Percentiles rank a stretch among this genome's conserved stretches.
Conservation (phyloP, 30 jellyfish, hydroid and myxozoan species). For the Nemopilema nomurai region DNA sequence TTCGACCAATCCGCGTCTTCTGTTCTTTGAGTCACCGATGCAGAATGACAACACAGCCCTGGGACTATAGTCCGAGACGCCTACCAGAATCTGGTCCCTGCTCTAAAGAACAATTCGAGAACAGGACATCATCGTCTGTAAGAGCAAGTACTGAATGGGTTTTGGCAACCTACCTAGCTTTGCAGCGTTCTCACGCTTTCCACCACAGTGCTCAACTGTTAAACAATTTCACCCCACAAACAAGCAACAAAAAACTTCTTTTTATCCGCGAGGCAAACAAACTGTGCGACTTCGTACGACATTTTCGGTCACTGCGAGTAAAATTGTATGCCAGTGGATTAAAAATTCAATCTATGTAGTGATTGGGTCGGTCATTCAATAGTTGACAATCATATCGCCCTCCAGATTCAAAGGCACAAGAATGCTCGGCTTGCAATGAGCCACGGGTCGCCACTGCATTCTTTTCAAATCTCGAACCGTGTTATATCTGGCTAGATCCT, state of each 20-base stretch:
- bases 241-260: conserved; percentile 16
- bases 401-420: conserved; percentile 1
- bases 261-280: conserved; percentile 7
- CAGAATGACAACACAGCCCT: too few relatives aligned
- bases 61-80: not conserved
- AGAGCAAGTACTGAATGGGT: not conserved
- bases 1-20: not conserved
- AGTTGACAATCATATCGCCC: conserved; percentile 12
- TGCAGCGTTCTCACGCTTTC: conserved; percentile 30
- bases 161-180: not conserved
- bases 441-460: conserved; percentile 23
- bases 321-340: conserved; percentile 20
- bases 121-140: not conserved
- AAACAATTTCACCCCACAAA: conserved; percentile 60
- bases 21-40: too few relatives aligned
- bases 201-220: conserved; percentile 2
- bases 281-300: conserved; percentile 26
- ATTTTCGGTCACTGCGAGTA: conserved; percentile 8
- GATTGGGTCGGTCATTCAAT: not conserved
- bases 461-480: conserved; percentile 14
- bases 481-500: conserved; percentile 8
- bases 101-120: too few relatives aligned
- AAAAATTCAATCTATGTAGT: conserved; percentile 26
- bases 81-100: too few relatives aligned
- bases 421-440: conserved; percentile 16